Conservation (phyloP, 2,888 invertebrate genomes). For the Oligia strigilis region DNA sequence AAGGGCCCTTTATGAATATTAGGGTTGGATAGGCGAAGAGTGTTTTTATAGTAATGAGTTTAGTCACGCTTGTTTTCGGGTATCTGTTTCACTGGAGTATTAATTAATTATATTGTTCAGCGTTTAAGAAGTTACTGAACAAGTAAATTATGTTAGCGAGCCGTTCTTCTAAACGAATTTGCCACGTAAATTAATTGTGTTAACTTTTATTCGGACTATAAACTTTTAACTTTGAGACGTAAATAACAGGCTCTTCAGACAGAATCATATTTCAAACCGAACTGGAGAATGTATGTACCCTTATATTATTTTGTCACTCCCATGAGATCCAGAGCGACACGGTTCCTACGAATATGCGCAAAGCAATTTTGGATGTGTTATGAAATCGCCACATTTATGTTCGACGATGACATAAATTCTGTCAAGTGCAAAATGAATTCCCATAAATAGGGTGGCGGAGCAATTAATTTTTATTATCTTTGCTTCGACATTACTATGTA, state of each 20-base stretch:
- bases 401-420: constrained; percentile 44
- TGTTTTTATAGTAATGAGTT: constrained; percentile 68
- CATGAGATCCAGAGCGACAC: constrained; percentile 33
- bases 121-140: constrained; percentile 54
- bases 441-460: constrained; percentile 16
- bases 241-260: constrained; percentile 36
- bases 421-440: constrained; percentile 50
- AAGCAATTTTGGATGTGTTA: constrained; percentile 56
- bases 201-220: constrained; percentile 46
- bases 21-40: constrained; percentile 48
- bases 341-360: constrained; percentile 44
- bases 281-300: constrained; percentile 33
- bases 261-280: constrained; percentile 45
- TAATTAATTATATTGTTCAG: constrained; percentile 56
- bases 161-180: constrained; percentile 50
- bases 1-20: constrained; percentile 68
- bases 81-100: constrained; percentile 45
- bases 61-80: constrained; percentile 56
- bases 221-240: constrained; percentile 26
- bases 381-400: constrained; percentile 46
- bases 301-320: constrained; percentile 56
- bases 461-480: constrained; percentile 43
- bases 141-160: constrained; percentile 49
- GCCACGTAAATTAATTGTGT: constrained; percentile 47
- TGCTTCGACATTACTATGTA: constrained; percentile 19